Percentiles rank a stretch among this genome's conserved stretches.
Evolutionary conservation across 2,888 invertebrate species (phyloP).

Genomic region (Oscheius sp.): DNA sequence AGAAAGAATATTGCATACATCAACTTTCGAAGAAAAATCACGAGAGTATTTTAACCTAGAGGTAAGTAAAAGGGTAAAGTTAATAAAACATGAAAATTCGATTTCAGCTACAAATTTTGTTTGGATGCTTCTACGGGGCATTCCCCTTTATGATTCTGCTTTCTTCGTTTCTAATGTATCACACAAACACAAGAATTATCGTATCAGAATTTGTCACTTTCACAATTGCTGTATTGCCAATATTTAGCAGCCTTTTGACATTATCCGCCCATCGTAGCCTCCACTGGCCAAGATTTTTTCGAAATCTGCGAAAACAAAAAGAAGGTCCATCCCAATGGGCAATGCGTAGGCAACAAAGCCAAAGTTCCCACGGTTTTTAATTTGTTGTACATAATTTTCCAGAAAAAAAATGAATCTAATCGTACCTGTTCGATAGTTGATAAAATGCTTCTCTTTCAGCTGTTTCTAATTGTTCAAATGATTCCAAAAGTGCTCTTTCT

Average conservation of each 20-base stretch:
- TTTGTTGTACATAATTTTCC: background rate
- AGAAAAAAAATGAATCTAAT: slow-evolving; percentile 75
- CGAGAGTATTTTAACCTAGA: slow-evolving; percentile 3
- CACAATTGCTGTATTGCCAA: background rate
- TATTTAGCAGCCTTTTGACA: slow-evolving; percentile 1
- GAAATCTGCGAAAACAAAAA: background rate
- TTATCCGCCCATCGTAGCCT: slow-evolving; percentile 14
- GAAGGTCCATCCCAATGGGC: slow-evolving; percentile 12
- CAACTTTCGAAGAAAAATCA: slow-evolving; percentile 16
- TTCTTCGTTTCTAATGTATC: slow-evolving; percentile 8
- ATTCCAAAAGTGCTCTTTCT: slow-evolving; percentile 76
- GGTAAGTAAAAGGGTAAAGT: background rate
- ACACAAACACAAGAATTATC: background rate
- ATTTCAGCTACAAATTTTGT: slow-evolving; percentile 22
- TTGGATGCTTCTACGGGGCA: slow-evolving; percentile 18
- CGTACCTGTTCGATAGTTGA: slow-evolving; percentile 65
- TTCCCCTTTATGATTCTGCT: slow-evolving; percentile 9
- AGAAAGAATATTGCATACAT: background rate
- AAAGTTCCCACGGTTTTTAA: background rate
- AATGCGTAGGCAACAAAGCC: background rate
- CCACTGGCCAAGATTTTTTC: slow-evolving; percentile 6
- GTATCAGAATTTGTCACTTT: slow-evolving; percentile 17
- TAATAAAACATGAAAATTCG: background rate
- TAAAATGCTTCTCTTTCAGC: slow-evolving; percentile 80
- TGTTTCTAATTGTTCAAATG: slow-evolving; percentile 81